Evolutionary conservation across 1,140 invertebrate genomes (phyloP), one percentile per base, ranked within the genome.

Genomic region (Musca vetustissima): DNA sequence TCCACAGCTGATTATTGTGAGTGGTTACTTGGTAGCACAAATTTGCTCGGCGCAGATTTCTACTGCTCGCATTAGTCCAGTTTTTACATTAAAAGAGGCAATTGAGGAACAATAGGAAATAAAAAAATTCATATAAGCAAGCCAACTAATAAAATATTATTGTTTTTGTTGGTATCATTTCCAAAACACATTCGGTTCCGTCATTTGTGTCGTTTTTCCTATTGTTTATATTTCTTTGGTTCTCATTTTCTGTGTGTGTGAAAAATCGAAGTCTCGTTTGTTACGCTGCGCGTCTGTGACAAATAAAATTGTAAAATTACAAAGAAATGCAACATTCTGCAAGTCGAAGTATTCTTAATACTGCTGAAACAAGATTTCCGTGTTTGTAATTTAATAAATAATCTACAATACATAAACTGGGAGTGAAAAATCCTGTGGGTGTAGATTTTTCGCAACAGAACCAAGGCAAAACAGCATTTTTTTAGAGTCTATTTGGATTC

Each of bases 261-360:
- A 61, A 61, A 61, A 61, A 61, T 61, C 57, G 57, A 61, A 61
- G 57, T 61, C 36, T 55, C 32, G 57, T 43, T 43, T 36, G 57
- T 61, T 61, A 14, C 21, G 57, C 21, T 61, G 9, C 28, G 57
- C 57, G 57, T 61, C 57, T 61, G 57, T 17, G 32, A 36, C 28
- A 21, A 36, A 43, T 43, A 43, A 43, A 7, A 8, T 43, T 7
- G 36, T 43, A 9, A 43, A 43, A 43, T 43, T 43, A 9, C 36
- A 1, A 9, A 43, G 36, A 13, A 61, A 61, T 32, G 4, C 36
- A 61, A 21, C 19, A 36, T 61, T 19, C 19, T 61, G 32, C 28
- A 61, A 61, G 9, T 17, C n/a, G n/a, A 32, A 9, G 7, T 28
- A 55, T 15, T 55, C 53, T 55, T 59, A n/a, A 7, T 32, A 4